Percentiles rank a stretch among this genome's conserved stretches.
phyloP scores from a whole-genome alignment of 2,888 invertebrate genomes.

The Hypolimnas misippus region DNA sequence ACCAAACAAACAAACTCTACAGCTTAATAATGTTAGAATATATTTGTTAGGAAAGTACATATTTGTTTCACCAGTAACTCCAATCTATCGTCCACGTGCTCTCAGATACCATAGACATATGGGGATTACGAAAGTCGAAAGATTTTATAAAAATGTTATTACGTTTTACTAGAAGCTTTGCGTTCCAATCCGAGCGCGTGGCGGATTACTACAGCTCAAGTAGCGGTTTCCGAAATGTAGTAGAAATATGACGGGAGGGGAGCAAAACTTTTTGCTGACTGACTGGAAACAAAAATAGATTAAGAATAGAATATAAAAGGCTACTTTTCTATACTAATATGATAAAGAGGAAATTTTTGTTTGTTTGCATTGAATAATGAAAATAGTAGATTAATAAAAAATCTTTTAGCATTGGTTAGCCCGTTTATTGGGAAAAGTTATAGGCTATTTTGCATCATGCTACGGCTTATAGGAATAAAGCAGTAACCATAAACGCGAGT shows the following conservation, averaged over 20 bases:
- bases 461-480: too few species aligned
- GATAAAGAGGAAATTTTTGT: too few species aligned
- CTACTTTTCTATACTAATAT: too few species aligned
- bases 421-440: too few species aligned
- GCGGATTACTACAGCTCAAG: constrained; percentile 40
- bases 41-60: constrained; percentile 16
- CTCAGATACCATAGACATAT: constrained; percentile 35
- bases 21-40: too few species aligned
- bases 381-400: too few species aligned
- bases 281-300: background rate
- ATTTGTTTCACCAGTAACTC: constrained; percentile 28
- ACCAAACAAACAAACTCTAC: too few species aligned
- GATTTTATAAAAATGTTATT: constrained; percentile 47
- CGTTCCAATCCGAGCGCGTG: constrained; percentile 42
- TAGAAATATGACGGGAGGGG: constrained; percentile 16
- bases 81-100: constrained; percentile 30
- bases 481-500: too few species aligned
- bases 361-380: too few species aligned
- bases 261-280: constrained; percentile 6
- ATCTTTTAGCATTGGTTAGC: too few species aligned
- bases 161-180: constrained; percentile 45
- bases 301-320: background rate
- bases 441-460: too few species aligned
- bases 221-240: constrained; percentile 29
- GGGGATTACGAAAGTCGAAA: constrained; percentile 44